These are phyloP conservation scores for Neoascia interrupta DNA, from an alignment of 2,888 invertebrate species.

Conservation along the genomic window DNA sequence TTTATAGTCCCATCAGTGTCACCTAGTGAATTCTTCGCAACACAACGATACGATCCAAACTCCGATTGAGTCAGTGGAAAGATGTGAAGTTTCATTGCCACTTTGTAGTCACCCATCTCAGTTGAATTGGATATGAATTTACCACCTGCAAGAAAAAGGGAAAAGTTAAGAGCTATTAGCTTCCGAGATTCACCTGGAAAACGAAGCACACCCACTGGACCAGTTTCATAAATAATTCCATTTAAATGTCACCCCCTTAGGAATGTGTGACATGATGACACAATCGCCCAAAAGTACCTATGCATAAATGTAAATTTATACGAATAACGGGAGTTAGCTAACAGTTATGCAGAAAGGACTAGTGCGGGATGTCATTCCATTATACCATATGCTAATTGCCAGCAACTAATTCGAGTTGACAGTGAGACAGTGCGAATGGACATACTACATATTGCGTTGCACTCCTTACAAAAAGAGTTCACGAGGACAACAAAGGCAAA, in stretches of 20 bases:
- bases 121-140: conserved; percentile 87
- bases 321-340: no score
- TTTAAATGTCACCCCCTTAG: conserved; percentile 53
- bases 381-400: conserved; percentile 58
- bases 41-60: conserved; percentile 90
- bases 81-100: conserved; percentile 87
- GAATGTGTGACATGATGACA: conserved; percentile 47
- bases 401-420: conserved; percentile 62
- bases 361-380: conserved; percentile 29
- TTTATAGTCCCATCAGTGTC: conserved; percentile 92
- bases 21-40: conserved; percentile 90
- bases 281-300: conserved; percentile 29
- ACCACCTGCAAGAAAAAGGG: conserved; percentile 80
- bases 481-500: conserved; percentile 18
- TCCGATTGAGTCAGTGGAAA: conserved; percentile 84
- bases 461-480: conserved; percentile 24
- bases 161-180: no score
- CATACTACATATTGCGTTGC: conserved; percentile 12
- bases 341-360: no score
- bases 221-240: conserved; percentile 58
- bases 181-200: not conserved
- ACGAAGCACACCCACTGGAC: conserved; percentile 7
- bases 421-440: conserved; percentile 61
- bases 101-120: conserved; percentile 87
- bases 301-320: conserved; percentile 41